Evolutionary conservation across 2,113 vertebrate genomes (phyloP), one percentile per base, ranked within the genome.

Genomic region (Irena cyanogastra): DNA sequence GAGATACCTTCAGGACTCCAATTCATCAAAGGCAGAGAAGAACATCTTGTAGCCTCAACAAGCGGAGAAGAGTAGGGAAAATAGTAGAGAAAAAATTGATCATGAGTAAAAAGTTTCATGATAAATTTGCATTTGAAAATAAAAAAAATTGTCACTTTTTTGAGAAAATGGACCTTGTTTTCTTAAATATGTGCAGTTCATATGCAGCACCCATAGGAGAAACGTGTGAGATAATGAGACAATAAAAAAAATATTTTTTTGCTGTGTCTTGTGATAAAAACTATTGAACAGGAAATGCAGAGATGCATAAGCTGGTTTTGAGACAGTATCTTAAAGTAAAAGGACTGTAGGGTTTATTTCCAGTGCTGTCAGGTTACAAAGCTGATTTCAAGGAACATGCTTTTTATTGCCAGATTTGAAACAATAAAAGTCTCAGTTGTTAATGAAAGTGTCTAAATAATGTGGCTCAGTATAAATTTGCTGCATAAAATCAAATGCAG

Each of bases 341-440:
- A 65, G 31, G 22, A 42, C 68, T 91, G 18, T 22, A 47, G 22
- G 4, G 4, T 78, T 74, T 68, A 54, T 91, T 93, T 92, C 44
- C 22, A 68, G 22, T 75, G 13, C 20, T 91, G 35, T 77, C 86
- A 89, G 39, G 35, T 75, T 92, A 41, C 37, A 85, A 92, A 93
- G 57, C 16, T 63, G 35, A 60, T 95, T 87, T 82, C 81, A 89
- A 84, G 57, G 65, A 83, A 70, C 20, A 87, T 41, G 20, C 0
- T 33, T 87, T 91, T 91, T 89, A 92, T 80, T 77, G 59, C 21
- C 45, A 92, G 41, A 87, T 95, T 90, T 83, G 61, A 95, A 95
- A 79, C 45, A 84, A 75, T 69, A 16, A 50, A 81, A 92, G 33
- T 70, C 54, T 87, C 50, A 76, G 2, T 64, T 14, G 47, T 77